These are phyloP conservation scores for Nymphicus hollandicus DNA, from an alignment of 2,113 vertebrate genomes.

Conservation along the genomic window DNA sequence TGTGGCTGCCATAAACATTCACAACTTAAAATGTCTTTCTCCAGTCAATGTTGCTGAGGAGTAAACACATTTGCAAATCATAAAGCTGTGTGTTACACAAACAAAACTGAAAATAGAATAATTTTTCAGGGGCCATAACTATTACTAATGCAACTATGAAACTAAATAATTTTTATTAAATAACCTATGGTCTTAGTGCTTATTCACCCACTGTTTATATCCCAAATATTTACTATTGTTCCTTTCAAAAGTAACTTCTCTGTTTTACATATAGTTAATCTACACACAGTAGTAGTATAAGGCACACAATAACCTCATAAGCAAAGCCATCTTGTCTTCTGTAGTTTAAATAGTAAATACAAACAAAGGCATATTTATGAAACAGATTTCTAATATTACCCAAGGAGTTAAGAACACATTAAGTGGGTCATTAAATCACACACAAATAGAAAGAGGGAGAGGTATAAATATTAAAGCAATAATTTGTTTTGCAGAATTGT, in stretches of 20 bases:
- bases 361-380: conserved; percentile 1
- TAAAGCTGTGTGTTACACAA: background rate
- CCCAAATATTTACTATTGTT: background rate
- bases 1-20: background rate
- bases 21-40: background rate
- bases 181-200: background rate
- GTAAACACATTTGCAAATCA: background rate
- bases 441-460: background rate
- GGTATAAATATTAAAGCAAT: conserved; percentile 36
- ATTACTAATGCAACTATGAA: background rate
- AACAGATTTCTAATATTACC: conserved; percentile 44
- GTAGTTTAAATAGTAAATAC: conserved; percentile 12
- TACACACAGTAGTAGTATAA: background rate
- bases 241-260: background rate
- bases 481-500: background rate
- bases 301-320: background rate
- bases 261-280: background rate
- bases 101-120: background rate
- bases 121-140: background rate
- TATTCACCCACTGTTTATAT: background rate
- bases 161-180: background rate
- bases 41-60: background rate
- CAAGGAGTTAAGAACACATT: conserved; percentile 23
- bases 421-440: conserved; percentile 50
- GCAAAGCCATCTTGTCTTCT: background rate